Base-by-base conservation (phyloP, 1,140 invertebrate genomes). In the Holcopasites calliopsidis region DNA sequence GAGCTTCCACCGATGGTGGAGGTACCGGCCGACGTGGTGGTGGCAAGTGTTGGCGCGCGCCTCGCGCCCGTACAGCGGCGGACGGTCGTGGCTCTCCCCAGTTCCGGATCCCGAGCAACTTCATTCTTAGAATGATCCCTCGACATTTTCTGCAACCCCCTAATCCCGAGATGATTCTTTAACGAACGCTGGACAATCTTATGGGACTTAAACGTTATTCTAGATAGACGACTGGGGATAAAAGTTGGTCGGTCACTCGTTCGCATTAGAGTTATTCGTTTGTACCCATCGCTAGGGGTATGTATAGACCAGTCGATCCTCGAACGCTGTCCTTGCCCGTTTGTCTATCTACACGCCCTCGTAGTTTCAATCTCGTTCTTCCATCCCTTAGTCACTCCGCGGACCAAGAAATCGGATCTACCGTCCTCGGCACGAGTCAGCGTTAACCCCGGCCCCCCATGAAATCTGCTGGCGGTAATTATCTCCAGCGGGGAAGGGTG, bases 31-130 rank as follows among this genome's bases (percentile, higher is more conserved):
- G 8, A 33, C 58, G 61, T 60, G 31, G 71, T 42, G 62, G 44
- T 57, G 33, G 33, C 18, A 23, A 28, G 66, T 71, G 76, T 61
- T 62, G 65, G 77, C 83, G 86, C 80, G 86, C 86, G 82, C 83
- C 76, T 86, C 84, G 85, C 85, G 79, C 83, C 38, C 38, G 38
- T 71, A 50, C 44, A 66, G 49, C 61, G 50, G 66, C 66, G 49
- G 49, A 60, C 71, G 55, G 66, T 74, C 71, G 31, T 66, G 66
- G 66, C 61, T 16, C 57, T 62, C 62, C 58, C 44, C 26, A n/a
- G 33, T n/a, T n/a, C 33, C 23, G 42, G 26, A 54, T 44, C 38
- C 40, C 33, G 49, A 54, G 60, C 49, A 54, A 73, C 54, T 73
- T 52, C 47, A 35, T 28, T 60, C 11, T 26, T 5, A 8, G 0